Evolutionary conservation across 2,113 vertebrate genomes (phyloP).

Genomic region (Dasypus novemcinctus): DNA sequence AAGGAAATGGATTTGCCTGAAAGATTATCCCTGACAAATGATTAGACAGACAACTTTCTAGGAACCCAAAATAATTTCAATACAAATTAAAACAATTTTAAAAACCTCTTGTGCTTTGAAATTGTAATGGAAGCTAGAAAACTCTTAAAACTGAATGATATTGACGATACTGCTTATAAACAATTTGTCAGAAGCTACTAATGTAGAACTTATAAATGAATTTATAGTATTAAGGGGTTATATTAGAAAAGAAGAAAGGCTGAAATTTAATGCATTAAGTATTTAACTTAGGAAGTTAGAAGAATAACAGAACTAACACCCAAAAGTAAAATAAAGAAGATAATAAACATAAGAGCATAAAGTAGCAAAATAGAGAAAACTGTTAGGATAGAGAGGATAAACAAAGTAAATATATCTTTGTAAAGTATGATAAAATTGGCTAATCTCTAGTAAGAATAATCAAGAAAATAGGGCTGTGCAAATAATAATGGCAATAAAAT

Average conservation of each 20-base stretch:
- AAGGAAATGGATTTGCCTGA: neutral
- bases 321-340: neutral
- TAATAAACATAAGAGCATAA: neutral
- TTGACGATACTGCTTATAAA: neutral
- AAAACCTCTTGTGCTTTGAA: neutral
- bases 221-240: neutral
- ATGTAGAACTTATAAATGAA: neutral
- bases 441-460: neutral
- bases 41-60: neutral
- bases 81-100: neutral
- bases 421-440: neutral
- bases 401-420: neutral
- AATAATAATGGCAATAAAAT: neutral
- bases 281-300: neutral
- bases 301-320: neutral
- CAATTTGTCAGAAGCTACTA: neutral
- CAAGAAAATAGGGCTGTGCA: neutral
- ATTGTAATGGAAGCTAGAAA: neutral
- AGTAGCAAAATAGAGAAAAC: conserved; percentile 21
- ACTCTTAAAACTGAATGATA: neutral
- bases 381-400: neutral
- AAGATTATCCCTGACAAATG: neutral
- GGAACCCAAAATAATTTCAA: neutral
- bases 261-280: neutral
- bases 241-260: neutral